Evolutionary conservation across 2,797 vertebrate species (phyloP).

Genomic region (Enteromius afrohamiltoni): DNA sequence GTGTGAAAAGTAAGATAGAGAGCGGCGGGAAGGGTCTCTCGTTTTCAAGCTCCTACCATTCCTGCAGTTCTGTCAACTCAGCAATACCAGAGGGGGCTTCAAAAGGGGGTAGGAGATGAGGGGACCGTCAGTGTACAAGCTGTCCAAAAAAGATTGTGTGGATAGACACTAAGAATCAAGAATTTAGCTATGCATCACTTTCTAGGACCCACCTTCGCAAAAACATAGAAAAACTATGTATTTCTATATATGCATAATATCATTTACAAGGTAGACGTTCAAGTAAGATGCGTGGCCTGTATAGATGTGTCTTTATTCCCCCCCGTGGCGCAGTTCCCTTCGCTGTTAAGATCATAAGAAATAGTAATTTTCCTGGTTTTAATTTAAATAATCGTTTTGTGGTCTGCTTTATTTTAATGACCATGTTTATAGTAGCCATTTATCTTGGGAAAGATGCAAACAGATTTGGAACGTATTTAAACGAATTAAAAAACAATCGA

Average conservation of each 20-base stretch:
- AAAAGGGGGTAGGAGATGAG: conserved; percentile 63
- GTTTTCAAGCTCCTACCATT: conserved; percentile 76
- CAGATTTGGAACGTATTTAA: neutral
- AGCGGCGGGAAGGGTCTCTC: conserved; percentile 64
- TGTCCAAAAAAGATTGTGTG: conserved; percentile 24
- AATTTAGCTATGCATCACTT: neutral
- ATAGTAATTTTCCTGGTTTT: conserved; percentile 6
- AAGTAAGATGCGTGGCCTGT: neutral
- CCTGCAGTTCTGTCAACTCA: conserved; percentile 84
- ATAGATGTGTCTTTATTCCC: neutral
- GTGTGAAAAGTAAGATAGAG: conserved; percentile 40
- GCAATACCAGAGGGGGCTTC: conserved; percentile 76
- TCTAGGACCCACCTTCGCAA: neutral
- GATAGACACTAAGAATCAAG: neutral
- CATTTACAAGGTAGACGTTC: neutral
- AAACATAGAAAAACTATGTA: conserved; percentile 1
- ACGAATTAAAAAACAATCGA: neutral
- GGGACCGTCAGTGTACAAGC: conserved; percentile 55
- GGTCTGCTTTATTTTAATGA: conserved; percentile 14
- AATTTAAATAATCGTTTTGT: conserved; percentile 35
- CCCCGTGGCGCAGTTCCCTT: neutral
- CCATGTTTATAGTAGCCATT: conserved; percentile 27
- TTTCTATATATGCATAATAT: neutral
- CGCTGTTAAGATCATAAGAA: neutral
- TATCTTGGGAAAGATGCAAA: conserved; percentile 8